Percentiles rank a stretch among this genome's conserved stretches.
Conservation (phyloP, 1,140 invertebrate species). For the Hylyphantes graminicola region DNA sequence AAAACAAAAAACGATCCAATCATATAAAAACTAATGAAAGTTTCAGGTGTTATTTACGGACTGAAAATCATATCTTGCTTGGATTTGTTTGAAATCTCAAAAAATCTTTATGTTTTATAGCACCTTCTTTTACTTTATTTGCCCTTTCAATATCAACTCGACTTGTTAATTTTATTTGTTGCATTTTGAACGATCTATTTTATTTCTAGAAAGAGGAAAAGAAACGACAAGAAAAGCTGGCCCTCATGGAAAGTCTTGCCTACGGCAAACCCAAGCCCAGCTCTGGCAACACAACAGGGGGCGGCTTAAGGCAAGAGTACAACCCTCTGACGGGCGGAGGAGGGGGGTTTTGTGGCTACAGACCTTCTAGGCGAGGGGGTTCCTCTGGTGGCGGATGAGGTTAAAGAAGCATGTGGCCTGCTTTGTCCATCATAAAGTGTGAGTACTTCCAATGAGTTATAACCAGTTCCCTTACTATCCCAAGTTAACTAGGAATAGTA, state of each 20-base stretch:
- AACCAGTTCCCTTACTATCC: too few species aligned
- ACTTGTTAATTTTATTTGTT: too few species aligned
- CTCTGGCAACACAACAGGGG: not conserved
- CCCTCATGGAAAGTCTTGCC: slow-evolving; percentile 8
- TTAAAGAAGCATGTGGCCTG: slow-evolving; percentile 40
- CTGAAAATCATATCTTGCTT: too few species aligned
- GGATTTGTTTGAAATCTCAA: too few species aligned
- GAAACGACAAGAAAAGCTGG: slow-evolving; percentile 36
- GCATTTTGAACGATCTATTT: not conserved
- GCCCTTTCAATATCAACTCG: too few species aligned
- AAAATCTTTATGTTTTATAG: too few species aligned
- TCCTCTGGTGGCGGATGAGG: slow-evolving; percentile 41
- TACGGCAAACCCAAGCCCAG: slow-evolving; percentile 27
- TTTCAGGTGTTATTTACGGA: not conserved
- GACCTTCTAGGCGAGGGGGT: slow-evolving; percentile 6
- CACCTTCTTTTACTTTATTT: too few species aligned
- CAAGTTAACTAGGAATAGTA: too few species aligned
- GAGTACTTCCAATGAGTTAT: too few species aligned
- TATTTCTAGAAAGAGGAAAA: slow-evolving; percentile 33
- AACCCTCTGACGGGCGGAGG: slow-evolving; percentile 44
- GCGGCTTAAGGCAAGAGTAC: slow-evolving; percentile 15
- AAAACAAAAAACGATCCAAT: not conserved
- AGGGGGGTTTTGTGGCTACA: slow-evolving; percentile 14
- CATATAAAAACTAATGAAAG: not conserved
- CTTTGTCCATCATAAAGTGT: too few species aligned